Evolutionary conservation across 2,797 vertebrate species (phyloP).

Genomic region (Lepilemur ruficaudatus): DNA sequence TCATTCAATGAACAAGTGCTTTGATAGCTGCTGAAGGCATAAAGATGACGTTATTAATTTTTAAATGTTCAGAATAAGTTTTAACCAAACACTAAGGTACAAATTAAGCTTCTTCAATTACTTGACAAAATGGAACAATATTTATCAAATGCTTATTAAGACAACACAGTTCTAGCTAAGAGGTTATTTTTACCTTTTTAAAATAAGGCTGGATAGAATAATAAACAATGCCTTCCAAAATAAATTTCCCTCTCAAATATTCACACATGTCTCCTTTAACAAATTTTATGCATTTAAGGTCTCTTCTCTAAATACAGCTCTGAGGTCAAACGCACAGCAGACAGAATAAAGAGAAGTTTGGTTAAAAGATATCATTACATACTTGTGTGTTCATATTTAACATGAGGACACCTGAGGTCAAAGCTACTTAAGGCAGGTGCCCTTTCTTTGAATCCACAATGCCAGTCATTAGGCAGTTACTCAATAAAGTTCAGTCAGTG

Average conservation of each 20-base stretch:
- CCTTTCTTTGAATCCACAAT: not conserved
- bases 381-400: not conserved
- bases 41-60: not conserved
- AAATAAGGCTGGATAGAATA: not conserved
- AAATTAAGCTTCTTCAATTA: not conserved
- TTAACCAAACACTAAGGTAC: not conserved
- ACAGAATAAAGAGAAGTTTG: not conserved
- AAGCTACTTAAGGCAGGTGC: not conserved
- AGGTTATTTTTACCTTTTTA: not conserved
- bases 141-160: not conserved
- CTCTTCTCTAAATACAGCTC: not conserved
- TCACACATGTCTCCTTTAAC: not conserved
- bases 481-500: not conserved
- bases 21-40: not conserved
- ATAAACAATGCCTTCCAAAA: not conserved
- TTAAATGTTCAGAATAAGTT: conserved; percentile 22
- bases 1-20: not conserved
- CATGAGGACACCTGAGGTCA: not conserved
- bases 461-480: not conserved
- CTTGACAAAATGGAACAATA: not conserved
- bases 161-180: not conserved
- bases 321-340: not conserved
- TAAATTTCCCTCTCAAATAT: conserved; percentile 13
- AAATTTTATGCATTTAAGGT: not conserved
- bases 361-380: not conserved